Evolutionary conservation across 2,113 vertebrate species (phyloP).

Genomic region (Prunella fulvescens): DNA sequence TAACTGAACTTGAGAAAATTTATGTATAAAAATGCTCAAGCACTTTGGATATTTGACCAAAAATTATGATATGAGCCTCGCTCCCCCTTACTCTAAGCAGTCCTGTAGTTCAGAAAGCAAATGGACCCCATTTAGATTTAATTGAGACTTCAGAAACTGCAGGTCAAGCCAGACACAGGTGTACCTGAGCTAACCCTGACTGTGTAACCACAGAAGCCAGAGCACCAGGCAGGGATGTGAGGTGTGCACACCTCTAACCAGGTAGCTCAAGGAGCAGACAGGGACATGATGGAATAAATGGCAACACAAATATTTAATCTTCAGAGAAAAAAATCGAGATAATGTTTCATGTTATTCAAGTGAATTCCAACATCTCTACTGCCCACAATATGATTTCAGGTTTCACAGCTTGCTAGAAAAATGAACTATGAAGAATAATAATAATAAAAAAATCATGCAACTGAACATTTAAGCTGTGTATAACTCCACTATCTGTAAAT

Average conservation of each 20-base stretch:
- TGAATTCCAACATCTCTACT: not conserved
- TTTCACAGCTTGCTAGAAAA: not conserved
- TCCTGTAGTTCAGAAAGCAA: not conserved
- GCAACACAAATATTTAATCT: not conserved
- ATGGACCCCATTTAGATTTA: not conserved
- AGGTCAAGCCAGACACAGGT: not conserved
- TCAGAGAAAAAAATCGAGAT: not conserved
- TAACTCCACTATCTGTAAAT: not conserved
- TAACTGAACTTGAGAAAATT: not conserved
- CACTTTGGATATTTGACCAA: not conserved
- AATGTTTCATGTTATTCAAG: not conserved
- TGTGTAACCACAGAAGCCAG: not conserved
- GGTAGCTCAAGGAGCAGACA: not conserved
- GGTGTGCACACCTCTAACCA: not conserved
- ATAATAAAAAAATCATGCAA: not conserved
- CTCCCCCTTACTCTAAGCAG: not conserved
- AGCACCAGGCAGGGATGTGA: not conserved
- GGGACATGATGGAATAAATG: not conserved
- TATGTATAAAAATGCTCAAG: not conserved
- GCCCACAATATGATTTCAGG: not conserved
- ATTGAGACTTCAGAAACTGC: not conserved
- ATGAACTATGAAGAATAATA: not conserved
- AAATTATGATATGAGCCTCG: fast-evolving
- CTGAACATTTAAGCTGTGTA: not conserved
- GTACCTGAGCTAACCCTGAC: not conserved